Conservation (phyloP, 2,888 invertebrate species). For the Epinotia nisella region DNA sequence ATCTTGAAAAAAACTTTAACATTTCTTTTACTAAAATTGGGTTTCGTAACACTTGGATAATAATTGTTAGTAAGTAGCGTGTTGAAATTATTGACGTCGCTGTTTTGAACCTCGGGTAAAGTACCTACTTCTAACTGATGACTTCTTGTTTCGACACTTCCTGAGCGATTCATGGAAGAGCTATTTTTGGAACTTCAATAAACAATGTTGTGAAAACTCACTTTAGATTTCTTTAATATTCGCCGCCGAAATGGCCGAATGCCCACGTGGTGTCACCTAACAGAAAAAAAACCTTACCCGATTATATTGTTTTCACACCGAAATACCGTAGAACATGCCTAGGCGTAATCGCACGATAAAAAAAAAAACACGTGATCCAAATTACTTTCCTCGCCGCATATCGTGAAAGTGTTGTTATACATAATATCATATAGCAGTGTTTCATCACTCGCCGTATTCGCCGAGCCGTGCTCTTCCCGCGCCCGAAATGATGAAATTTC, state of each 20-base stretch:
- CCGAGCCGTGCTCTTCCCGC: slow-evolving; percentile 74
- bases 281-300: neutral
- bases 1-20: slow-evolving; percentile 68
- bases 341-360: neutral
- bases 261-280: neutral
- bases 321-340: neutral
- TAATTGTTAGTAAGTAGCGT: slow-evolving; percentile 30
- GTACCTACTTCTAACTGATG: slow-evolving; percentile 36
- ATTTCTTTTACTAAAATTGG: slow-evolving; percentile 46
- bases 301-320: slow-evolving; percentile 2
- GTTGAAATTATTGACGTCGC: slow-evolving; percentile 36
- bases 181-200: slow-evolving; percentile 3
- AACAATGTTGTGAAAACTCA: slow-evolving; percentile 4
- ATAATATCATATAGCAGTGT: slow-evolving; percentile 67
- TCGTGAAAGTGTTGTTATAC: slow-evolving; percentile 52
- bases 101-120: slow-evolving; percentile 15
- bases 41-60: slow-evolving; percentile 41
- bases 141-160: slow-evolving; percentile 34
- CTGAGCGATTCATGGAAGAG: slow-evolving; percentile 30
- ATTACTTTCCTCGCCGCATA: slow-evolving; percentile 42
- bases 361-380: slow-evolving; percentile 26
- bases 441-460: slow-evolving; percentile 72
- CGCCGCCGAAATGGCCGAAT: too few species aligned
- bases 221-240: slow-evolving; percentile 1
- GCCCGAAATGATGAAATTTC: slow-evolving; percentile 81